phyloP scores from a whole-genome alignment of 2,888 invertebrate genomes.

The Blastobasis lacticolella region DNA sequence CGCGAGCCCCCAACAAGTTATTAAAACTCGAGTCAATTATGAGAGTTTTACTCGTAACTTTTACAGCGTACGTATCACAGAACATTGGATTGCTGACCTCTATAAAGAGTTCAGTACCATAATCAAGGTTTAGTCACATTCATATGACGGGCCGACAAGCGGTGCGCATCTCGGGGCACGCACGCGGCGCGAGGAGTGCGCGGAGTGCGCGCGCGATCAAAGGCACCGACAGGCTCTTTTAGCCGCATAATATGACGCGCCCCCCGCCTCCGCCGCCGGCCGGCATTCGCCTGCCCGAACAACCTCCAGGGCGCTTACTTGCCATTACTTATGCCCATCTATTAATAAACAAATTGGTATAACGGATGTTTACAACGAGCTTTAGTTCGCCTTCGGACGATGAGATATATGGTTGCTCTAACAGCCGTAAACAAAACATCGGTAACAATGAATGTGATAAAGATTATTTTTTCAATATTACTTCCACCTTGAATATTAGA shows the following conservation, averaged over 20 bases:
- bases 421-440: no score
- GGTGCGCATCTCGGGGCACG: slow-evolving; percentile 53
- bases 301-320: slow-evolving; percentile 62
- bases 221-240: slow-evolving; percentile 74
- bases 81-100: slow-evolving; percentile 58
- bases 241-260: slow-evolving; percentile 74
- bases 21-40: slow-evolving; percentile 27
- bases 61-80: slow-evolving; percentile 34
- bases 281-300: slow-evolving; percentile 40
- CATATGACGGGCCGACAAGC: slow-evolving; percentile 69
- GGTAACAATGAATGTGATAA: no score
- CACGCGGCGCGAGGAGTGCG: slow-evolving; percentile 32
- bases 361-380: slow-evolving; percentile 42
- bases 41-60: slow-evolving; percentile 16
- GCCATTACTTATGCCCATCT: slow-evolving; percentile 71
- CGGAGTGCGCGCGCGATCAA: slow-evolving; percentile 55
- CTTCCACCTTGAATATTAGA: no score
- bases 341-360: slow-evolving; percentile 71
- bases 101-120: slow-evolving; percentile 66
- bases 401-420: no score
- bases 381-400: no score
- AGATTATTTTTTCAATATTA: no score
- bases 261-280: slow-evolving; percentile 55
- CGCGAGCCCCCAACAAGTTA: not conserved
- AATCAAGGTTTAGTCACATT: slow-evolving; percentile 74